phyloP scores from a whole-genome alignment of 2,113 vertebrate species.

The Copsychus sechellarum region DNA sequence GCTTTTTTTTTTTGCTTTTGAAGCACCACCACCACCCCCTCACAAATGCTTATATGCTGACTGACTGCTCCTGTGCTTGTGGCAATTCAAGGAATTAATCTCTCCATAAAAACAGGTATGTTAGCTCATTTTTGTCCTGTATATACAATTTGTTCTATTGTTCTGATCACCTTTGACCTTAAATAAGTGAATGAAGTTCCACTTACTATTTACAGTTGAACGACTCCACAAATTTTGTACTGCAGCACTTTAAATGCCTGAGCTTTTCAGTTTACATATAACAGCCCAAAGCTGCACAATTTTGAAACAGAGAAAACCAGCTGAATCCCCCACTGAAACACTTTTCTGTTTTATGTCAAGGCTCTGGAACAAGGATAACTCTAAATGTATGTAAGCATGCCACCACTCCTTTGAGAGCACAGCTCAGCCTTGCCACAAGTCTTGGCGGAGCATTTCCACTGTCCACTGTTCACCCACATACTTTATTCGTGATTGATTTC shows the following conservation, averaged over 20 bases:
- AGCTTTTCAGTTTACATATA: not conserved
- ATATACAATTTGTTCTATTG: not conserved
- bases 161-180: not conserved
- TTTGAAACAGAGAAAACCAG: not conserved
- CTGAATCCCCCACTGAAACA: not conserved
- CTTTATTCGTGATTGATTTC: not conserved
- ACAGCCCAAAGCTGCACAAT: not conserved
- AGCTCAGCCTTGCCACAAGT: not conserved
- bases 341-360: not conserved
- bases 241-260: not conserved
- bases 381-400: not conserved
- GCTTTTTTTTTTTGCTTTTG: not conserved
- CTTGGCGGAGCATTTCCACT: not conserved
- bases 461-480: rapidly evolving
- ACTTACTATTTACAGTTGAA: not conserved
- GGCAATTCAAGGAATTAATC: not conserved
- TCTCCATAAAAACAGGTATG: not conserved
- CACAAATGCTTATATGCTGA: not conserved
- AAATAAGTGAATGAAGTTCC: not conserved
- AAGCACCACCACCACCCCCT: rapidly evolving
- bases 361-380: not conserved
- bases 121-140: not conserved
- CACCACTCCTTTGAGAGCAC: not conserved
- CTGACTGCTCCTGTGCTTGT: not conserved
- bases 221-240: not conserved